Evolutionary conservation across 1,140 invertebrate genomes (phyloP).

Genomic region (Nasonia vitripennis): DNA sequence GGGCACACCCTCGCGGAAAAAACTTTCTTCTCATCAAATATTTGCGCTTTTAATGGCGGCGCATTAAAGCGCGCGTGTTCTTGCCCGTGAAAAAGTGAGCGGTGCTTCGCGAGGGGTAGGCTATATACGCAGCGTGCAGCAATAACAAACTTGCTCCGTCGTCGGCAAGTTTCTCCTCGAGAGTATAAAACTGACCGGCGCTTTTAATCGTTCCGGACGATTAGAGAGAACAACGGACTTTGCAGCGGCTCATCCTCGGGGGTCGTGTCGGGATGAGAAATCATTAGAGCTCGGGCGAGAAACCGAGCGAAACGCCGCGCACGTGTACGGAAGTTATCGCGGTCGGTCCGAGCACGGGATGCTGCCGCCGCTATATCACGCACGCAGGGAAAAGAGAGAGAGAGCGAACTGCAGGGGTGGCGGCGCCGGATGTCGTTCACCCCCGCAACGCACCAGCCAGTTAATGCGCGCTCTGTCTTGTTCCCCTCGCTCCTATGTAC

Average conservation of each 20-base stretch:
- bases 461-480: conserved; percentile 62
- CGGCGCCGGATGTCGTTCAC: conserved; percentile 43
- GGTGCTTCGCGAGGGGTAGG: no score
- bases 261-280: conserved; percentile 7
- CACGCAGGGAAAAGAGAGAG: not conserved
- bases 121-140: no score
- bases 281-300: conserved; percentile 55
- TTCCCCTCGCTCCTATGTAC: conserved; percentile 17
- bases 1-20: not conserved
- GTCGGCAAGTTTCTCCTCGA: not conserved
- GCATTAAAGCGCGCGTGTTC: conserved; percentile 7
- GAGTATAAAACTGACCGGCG: not conserved
- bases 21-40: conserved; percentile 11
- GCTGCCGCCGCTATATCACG: conserved; percentile 35
- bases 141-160: not conserved
- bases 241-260: not conserved
- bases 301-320: conserved; percentile 46
- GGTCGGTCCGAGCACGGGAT: conserved; percentile 46
- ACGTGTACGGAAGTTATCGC: conserved; percentile 61
- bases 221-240: conserved; percentile 49
- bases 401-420: not conserved
- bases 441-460: conserved; percentile 55
- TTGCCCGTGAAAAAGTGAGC: not conserved
- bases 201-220: conserved; percentile 56
- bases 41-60: conserved; percentile 21